Percentiles rank a stretch among this genome's conserved stretches.
phyloP scores from a whole-genome alignment of 2,888 invertebrate genomes.

The Sarcophaga subvicina region DNA sequence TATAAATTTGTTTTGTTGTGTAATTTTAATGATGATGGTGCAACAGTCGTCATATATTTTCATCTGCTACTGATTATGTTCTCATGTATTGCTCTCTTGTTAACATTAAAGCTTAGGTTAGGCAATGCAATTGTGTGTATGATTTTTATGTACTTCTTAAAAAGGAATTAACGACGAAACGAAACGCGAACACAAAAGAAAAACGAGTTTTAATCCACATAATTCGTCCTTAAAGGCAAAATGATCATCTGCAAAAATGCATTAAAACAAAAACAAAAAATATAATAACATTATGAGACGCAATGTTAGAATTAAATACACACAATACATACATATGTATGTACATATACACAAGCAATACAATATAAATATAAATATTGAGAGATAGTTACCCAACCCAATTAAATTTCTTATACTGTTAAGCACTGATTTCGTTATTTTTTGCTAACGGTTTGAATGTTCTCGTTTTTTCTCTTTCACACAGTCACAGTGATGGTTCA shows the following conservation, averaged over 20 bases:
- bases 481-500: too few relatives aligned
- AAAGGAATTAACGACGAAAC: neutral
- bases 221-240: slow-evolving; percentile 64
- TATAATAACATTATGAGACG: neutral
- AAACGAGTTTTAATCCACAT: slow-evolving; percentile 54
- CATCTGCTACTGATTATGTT: neutral
- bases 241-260: slow-evolving; percentile 62
- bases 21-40: slow-evolving; percentile 1
- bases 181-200: slow-evolving; percentile 21
- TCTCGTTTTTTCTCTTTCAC: too few relatives aligned
- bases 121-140: slow-evolving; percentile 8
- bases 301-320: neutral
- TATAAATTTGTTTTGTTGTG: slow-evolving; percentile 11
- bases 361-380: too few relatives aligned
- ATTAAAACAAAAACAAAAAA: slow-evolving; percentile 21
- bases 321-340: too few relatives aligned
- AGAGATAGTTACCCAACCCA: too few relatives aligned
- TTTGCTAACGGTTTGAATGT: too few relatives aligned
- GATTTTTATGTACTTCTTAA: neutral
- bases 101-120: slow-evolving; percentile 36
- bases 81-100: neutral
- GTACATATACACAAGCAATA: too few relatives aligned
- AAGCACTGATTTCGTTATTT: too few relatives aligned
- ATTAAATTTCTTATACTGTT: too few relatives aligned
- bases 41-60: neutral